Conservation (phyloP, 2,888 invertebrate species). For the Pecten maximus region DNA sequence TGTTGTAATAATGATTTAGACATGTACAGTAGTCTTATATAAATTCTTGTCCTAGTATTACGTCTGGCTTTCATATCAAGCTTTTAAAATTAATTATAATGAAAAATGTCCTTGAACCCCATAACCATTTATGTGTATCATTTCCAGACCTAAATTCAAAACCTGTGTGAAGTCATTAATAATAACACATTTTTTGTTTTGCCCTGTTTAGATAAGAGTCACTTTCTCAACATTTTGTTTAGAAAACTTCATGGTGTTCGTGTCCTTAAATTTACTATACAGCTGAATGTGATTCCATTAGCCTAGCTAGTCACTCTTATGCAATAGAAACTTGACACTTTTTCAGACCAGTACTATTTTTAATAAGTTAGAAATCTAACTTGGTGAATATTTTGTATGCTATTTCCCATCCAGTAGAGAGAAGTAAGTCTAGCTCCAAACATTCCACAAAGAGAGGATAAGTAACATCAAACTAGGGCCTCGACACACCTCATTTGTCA, state of each 20-base stretch:
- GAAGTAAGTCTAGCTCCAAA: neutral
- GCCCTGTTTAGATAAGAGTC: neutral
- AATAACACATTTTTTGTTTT: neutral
- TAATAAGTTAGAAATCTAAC: neutral
- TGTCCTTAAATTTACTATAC: neutral
- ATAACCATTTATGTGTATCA: neutral
- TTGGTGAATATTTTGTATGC: neutral
- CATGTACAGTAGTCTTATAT: neutral
- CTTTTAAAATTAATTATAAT: neutral
- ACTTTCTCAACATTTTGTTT: neutral
- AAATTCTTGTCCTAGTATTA: neutral
- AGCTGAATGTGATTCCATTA: neutral
- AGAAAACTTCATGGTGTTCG: conserved; percentile 2
- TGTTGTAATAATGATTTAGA: no score
- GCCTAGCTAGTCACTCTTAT: neutral
- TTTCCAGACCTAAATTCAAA: neutral
- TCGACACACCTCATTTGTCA: neutral
- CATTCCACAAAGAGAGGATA: neutral
- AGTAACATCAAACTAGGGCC: neutral
- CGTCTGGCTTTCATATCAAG: neutral
- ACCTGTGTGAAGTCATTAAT: neutral
- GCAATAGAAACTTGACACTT: neutral
- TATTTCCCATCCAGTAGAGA: no score
- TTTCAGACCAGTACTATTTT: neutral
- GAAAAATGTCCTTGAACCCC: neutral